These are phyloP conservation scores for Semicossyphus pulcher DNA, from an alignment of 2,113 vertebrate genomes.

Conservation along the genomic window DNA sequence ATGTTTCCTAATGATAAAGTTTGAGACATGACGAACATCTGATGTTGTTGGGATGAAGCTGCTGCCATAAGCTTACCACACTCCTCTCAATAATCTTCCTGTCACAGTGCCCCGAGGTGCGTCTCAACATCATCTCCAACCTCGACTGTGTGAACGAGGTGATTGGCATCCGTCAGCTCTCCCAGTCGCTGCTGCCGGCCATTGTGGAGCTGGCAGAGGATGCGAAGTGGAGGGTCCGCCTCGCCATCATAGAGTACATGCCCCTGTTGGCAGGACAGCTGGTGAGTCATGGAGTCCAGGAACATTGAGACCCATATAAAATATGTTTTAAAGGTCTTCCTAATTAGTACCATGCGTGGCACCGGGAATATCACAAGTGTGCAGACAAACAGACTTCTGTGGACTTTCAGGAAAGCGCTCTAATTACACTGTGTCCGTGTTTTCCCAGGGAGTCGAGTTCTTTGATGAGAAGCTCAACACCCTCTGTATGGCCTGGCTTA, in stretches of 20 bases:
- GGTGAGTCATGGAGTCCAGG: conserved; percentile 78
- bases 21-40: too few relatives aligned
- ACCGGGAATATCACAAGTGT: not conserved
- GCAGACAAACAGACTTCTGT: not conserved
- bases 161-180: conserved; percentile 92
- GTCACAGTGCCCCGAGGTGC: conserved; percentile 90
- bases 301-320: conserved; percentile 10
- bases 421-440: conserved; percentile 6
- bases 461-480: conserved; percentile 95
- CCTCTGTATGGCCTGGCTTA: conserved; percentile 95
- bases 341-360: conserved; percentile 2
- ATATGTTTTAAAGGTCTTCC: conserved; percentile 20
- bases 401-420: not conserved
- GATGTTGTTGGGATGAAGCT: too few relatives aligned
- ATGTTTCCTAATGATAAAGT: too few relatives aligned
- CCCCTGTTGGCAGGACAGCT: conserved; percentile 91
- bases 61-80: not conserved
- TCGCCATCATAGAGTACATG: conserved; percentile 94
- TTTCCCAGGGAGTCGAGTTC: conserved; percentile 91
- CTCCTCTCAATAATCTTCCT: not conserved
- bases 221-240: conserved; percentile 92
- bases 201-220: conserved; percentile 93
- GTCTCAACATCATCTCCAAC: conserved; percentile 94
- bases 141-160: conserved; percentile 93
- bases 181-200: conserved; percentile 91